phyloP scores from a whole-genome alignment of 2,888 invertebrate species.

The Brachyopa scutellaris region DNA sequence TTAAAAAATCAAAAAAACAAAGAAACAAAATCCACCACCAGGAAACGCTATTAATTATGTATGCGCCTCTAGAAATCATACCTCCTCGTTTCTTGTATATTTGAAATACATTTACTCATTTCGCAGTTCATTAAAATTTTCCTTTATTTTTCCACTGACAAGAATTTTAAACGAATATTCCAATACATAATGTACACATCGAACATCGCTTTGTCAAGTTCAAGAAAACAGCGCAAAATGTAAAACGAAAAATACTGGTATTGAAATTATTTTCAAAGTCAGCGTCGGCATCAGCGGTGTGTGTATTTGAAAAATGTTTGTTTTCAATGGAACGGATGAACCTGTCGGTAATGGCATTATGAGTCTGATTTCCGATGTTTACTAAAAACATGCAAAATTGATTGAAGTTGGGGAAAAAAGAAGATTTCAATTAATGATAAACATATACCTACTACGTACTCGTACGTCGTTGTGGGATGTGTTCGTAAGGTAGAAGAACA shows the following conservation, averaged over 20 bases:
- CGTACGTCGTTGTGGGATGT: not conserved
- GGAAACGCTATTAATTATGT: not conserved
- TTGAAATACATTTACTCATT: slow-evolving; percentile 10
- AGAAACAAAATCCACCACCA: too few species aligned
- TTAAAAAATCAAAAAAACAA: too few species aligned
- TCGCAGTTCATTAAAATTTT: slow-evolving; percentile 16
- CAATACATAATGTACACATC: not conserved
- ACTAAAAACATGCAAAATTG: not conserved
- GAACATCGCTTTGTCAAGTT: slow-evolving; percentile 37
- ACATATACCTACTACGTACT: too few species aligned
- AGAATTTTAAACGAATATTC: not conserved
- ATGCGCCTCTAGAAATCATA: not conserved
- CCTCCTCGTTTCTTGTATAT: not conserved
- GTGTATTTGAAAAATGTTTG: not conserved
- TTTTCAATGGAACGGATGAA: not conserved
- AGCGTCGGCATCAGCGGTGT: not conserved
- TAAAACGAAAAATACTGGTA: slow-evolving; percentile 6
- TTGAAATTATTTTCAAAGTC: slow-evolving; percentile 34
- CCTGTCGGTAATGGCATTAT: not conserved
- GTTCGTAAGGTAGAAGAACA: not conserved
- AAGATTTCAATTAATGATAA: slow-evolving; percentile 5
- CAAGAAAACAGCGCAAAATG: slow-evolving; percentile 28
- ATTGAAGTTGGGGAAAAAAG: not conserved
- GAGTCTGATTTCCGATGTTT: not conserved
- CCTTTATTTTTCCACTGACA: not conserved